These are phyloP conservation scores for Tangara arthus DNA, from an alignment of 2,797 vertebrate species.

Conservation along the genomic window DNA sequence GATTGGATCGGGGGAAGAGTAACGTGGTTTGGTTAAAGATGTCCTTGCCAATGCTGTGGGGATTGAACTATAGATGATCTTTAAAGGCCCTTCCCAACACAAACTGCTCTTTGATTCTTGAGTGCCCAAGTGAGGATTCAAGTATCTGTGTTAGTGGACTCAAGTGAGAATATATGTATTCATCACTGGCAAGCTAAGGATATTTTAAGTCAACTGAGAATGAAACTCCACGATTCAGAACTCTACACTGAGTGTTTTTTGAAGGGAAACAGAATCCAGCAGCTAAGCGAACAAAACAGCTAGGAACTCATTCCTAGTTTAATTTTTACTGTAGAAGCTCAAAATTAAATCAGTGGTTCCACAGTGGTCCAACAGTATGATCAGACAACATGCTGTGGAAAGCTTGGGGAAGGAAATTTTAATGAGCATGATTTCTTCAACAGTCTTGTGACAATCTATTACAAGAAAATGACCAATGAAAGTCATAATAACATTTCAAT, in stretches of 20 bases:
- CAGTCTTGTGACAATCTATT: neutral
- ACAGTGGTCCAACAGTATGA: neutral
- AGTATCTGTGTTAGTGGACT: neutral
- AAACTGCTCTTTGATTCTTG: neutral
- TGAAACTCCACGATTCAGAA: neutral
- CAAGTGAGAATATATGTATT: neutral
- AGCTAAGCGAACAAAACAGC: neutral
- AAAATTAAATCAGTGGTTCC: neutral
- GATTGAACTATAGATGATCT: neutral
- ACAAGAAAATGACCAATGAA: neutral
- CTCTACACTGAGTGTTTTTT: neutral
- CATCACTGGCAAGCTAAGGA: neutral
- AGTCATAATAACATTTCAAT: neutral
- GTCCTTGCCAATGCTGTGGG: neutral
- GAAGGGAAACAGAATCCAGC: neutral
- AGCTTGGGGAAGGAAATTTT: neutral
- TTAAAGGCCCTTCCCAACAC: neutral
- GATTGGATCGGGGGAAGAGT: neutral
- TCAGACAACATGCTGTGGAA: neutral
- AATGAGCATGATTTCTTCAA: neutral
- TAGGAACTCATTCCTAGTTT: neutral
- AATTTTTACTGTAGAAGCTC: neutral
- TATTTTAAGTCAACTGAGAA: neutral
- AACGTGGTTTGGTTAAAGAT: neutral
- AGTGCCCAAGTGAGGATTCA: neutral